Evolutionary conservation across 1,140 invertebrate species (phyloP).

Genomic region (Dendrolimus punctatus): DNA sequence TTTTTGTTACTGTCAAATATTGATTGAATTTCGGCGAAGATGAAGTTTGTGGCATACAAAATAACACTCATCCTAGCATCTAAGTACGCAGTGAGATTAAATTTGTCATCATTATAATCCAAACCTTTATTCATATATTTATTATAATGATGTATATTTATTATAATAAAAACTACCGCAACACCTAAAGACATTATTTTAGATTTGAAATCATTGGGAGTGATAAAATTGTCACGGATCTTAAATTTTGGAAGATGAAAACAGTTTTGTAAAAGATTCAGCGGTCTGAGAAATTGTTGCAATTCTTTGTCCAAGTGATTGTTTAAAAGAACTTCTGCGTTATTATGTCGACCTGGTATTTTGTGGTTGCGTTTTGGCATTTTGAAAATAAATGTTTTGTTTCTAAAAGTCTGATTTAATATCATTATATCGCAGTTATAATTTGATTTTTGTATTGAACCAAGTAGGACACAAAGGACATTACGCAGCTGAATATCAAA

Average conservation of each 20-base stretch:
- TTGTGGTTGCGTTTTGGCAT: neutral
- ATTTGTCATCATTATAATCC: too few species aligned
- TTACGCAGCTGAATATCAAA: neutral
- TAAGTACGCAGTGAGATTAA: neutral
- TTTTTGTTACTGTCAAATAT: neutral
- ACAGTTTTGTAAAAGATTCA: constrained; percentile 8
- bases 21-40: constrained; percentile 2
- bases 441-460: neutral
- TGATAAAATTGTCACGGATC: constrained; percentile 3
- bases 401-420: constrained; percentile 3
- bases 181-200: constrained; percentile 1
- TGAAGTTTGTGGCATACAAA: neutral
- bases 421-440: neutral
- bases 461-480: neutral
- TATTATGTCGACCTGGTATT: neutral
- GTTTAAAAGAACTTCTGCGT: neutral
- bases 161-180: neutral
- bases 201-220: neutral
- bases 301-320: constrained; percentile 4
- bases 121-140: too few species aligned
- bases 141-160: neutral
- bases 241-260: constrained; percentile 3
- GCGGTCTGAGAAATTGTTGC: constrained; percentile 2
- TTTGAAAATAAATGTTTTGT: neutral
- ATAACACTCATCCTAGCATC: neutral